Conservation (phyloP, 2,113 vertebrate species). For the Amphiprion percula region DNA sequence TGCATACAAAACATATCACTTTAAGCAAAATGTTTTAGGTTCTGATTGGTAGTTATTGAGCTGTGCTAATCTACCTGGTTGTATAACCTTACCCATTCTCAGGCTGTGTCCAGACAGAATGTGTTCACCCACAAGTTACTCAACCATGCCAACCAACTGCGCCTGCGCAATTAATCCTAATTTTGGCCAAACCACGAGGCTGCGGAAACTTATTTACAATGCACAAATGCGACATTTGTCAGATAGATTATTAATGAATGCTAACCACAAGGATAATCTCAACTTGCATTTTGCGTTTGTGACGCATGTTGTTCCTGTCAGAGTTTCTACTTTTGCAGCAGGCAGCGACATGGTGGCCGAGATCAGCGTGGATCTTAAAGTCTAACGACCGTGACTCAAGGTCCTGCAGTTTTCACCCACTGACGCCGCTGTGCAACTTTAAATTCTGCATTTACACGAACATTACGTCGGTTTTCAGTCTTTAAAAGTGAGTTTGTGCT, state of each 20-base stretch:
- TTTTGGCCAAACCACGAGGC: conserved; percentile 25
- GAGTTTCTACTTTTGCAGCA: conserved; percentile 6
- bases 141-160: neutral
- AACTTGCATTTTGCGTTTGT: neutral
- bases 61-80: neutral
- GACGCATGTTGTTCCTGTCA: neutral
- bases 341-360: conserved; percentile 26
- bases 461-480: rapidly evolving
- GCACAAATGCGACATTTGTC: too few species aligned
- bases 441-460: rapidly evolving
- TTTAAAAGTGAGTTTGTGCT: neutral
- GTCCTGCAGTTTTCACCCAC: conserved; percentile 6
- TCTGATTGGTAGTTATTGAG: too few species aligned
- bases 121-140: neutral
- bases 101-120: neutral
- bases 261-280: neutral
- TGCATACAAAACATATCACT: too few species aligned
- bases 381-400: conserved; percentile 53
- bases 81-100: neutral
- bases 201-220: neutral
- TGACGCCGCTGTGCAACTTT: rapidly evolving
- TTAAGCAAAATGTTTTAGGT: too few species aligned
- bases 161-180: conserved; percentile 33
- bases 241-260: too few species aligned
- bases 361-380: neutral